These are phyloP conservation scores for Tetropium fuscum DNA, from an alignment of 2,888 invertebrate species.

Conservation along the genomic window DNA sequence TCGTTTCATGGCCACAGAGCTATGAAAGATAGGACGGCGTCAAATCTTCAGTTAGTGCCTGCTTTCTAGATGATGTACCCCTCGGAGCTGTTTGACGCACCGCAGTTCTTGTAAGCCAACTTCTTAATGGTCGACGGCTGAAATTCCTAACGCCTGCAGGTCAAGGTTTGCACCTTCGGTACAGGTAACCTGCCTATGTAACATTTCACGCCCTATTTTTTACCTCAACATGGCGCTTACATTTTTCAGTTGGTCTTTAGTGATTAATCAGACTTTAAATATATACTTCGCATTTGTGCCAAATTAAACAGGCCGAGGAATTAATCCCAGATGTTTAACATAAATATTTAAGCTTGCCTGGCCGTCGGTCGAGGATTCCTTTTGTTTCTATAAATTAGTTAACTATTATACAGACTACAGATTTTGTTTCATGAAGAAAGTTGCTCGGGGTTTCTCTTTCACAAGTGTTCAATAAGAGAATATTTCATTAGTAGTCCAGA, in stretches of 20 bases:
- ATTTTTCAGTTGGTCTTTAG: conserved; percentile 3
- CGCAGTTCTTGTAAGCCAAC: conserved; percentile 28
- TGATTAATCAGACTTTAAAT: neutral
- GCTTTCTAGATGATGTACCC: conserved; percentile 27
- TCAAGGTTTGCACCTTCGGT: conserved; percentile 32
- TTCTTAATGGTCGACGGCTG: conserved; percentile 23
- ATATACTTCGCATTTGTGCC: too few species aligned
- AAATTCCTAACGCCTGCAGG: conserved; percentile 32
- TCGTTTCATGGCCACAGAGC: conserved; percentile 19
- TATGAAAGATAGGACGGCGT: conserved; percentile 25
- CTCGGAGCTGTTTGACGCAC: conserved; percentile 29
- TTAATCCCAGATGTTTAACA: too few species aligned
- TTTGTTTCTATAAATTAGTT: too few species aligned
- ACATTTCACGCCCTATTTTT: conserved; percentile 27
- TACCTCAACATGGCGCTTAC: conserved; percentile 22
- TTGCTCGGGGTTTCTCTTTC: too few species aligned
- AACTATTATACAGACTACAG: too few species aligned
- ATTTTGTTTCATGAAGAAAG: too few species aligned
- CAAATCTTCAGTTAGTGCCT: conserved; percentile 29
- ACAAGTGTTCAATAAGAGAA: too few species aligned
- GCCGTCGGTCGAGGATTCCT: too few species aligned
- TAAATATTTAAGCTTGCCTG: too few species aligned
- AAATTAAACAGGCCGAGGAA: too few species aligned
- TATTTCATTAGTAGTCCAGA: too few species aligned
- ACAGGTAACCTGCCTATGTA: conserved; percentile 20